These are phyloP conservation scores for Brachypodius melanocephalos DNA, from an alignment of 2,113 vertebrate genomes.

Conservation along the genomic window DNA sequence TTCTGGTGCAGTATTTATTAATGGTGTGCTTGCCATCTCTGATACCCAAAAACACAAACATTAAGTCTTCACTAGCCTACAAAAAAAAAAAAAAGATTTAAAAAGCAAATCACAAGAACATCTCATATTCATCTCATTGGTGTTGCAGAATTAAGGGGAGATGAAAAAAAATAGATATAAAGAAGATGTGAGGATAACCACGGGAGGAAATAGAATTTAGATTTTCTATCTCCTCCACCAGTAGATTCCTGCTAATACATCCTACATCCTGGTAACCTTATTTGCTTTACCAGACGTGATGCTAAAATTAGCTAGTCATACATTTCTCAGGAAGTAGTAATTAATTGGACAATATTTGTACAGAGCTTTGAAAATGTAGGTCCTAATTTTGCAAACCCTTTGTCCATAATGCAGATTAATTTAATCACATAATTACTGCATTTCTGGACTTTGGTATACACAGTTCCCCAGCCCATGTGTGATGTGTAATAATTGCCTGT, in stretches of 20 bases:
- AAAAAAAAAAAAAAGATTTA: not conserved
- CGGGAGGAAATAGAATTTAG: not conserved
- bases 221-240: not conserved
- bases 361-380: conserved; percentile 48
- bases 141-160: not conserved
- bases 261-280: conserved; percentile 8
- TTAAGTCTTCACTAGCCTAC: not conserved
- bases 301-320: conserved; percentile 33
- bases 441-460: conserved; percentile 27
- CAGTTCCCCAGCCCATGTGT: not conserved
- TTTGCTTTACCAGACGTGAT: conserved; percentile 27
- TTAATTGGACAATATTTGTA: conserved; percentile 66
- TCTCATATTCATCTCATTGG: not conserved
- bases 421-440: conserved; percentile 53
- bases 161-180: not conserved
- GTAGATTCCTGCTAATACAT: not conserved
- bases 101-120: not conserved
- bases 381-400: conserved; percentile 60
- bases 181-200: not conserved
- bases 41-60: not conserved
- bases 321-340: conserved; percentile 45
- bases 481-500: not conserved
- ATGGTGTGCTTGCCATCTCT: not conserved
- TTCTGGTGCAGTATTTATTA: not conserved
- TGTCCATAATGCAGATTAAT: conserved; percentile 51